These are phyloP conservation scores for Schizopygopsis pylzovi DNA, from an alignment of 2,797 vertebrate genomes.

Conservation along the genomic window DNA sequence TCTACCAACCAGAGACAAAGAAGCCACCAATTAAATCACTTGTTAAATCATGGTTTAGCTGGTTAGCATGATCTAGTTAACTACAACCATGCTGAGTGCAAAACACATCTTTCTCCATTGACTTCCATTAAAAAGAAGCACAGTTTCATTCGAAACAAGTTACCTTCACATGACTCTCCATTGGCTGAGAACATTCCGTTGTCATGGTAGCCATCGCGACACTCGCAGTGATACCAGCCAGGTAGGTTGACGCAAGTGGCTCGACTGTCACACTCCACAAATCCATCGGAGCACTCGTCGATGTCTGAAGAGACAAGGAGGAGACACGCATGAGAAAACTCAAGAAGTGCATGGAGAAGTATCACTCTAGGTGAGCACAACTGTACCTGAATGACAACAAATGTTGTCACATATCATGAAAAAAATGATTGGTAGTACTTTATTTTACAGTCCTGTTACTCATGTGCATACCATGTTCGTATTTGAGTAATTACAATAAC, in stretches of 20 bases:
- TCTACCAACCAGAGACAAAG: constrained; percentile 71
- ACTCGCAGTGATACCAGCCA: constrained; percentile 99
- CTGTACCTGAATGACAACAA: not conserved
- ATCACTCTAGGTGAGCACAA: not conserved
- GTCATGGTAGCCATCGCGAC: constrained; percentile 98
- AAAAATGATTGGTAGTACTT: not conserved
- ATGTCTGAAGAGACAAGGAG: constrained; percentile 82
- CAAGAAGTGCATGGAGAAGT: not conserved
- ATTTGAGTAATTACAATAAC: no score
- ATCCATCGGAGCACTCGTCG: constrained; percentile 95
- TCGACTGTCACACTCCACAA: constrained; percentile 96
- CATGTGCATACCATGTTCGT: no score
- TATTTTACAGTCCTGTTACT: no score
- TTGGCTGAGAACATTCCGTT: constrained; percentile 95
- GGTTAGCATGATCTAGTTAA: not conserved
- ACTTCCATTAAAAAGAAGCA: not conserved
- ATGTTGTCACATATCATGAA: not conserved
- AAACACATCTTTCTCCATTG: not conserved
- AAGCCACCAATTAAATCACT: not conserved
- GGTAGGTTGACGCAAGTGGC: constrained; percentile 97
- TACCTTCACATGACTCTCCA: constrained; percentile 97
- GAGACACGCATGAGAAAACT: constrained; percentile 15
- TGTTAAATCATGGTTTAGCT: not conserved
- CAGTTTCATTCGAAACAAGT: constrained; percentile 47
- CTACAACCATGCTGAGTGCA: no score